Base-by-base conservation (phyloP, 2,797 vertebrate genomes). In the Xenopus petersii region DNA sequence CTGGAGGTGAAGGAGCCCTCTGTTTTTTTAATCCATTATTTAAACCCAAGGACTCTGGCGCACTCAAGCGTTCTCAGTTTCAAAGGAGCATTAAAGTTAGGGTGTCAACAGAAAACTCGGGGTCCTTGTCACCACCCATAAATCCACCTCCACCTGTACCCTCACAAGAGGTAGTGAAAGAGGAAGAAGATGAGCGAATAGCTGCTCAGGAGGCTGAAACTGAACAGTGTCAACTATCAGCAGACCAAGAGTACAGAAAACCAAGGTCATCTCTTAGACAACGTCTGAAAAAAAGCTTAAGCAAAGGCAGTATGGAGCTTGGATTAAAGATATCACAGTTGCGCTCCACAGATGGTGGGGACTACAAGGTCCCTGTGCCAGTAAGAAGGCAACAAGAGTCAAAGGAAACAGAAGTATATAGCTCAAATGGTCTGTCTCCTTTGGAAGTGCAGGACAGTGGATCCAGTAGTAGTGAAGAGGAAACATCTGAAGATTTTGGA, bases 11-110 rank as follows among this genome's bases (percentile, higher is more conserved):
- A 68, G 92, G 91, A 0, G 93, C 91, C 3, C 88, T 94, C 36
- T 94, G 92, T 82, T 95, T 96, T 75, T 89, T 95, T 79, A 94
- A 95, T 80, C 93, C 94, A 0, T 89, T 95, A 2, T 94, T 94
- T 81, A 84, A 90, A 0, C 47, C 49, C 24, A 72, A 73, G 42
- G 70, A 69, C 5, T 1, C 42, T 62, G 70, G 48, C 13, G 79
- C 74, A 70, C 73, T 83, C 69, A 88, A 88, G 46, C 88, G 91
- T 0, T 87, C 87, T 79, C 86, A 90, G 77, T 94, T 95, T 83
- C 94, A 93, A 75, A 91, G 83, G 81, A 95, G 94, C 85, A 60
- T 94, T 69, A 95, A 95, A 75, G 86, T 97, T n/a, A 90, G 94
- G 0, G 88, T 97, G 67, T 97, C 95, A 80, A 97, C 92, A 0